Percentiles rank a stretch among this genome's conserved stretches.
phyloP scores from a whole-genome alignment of 2,797 vertebrate species.

The Todus mexicanus region DNA sequence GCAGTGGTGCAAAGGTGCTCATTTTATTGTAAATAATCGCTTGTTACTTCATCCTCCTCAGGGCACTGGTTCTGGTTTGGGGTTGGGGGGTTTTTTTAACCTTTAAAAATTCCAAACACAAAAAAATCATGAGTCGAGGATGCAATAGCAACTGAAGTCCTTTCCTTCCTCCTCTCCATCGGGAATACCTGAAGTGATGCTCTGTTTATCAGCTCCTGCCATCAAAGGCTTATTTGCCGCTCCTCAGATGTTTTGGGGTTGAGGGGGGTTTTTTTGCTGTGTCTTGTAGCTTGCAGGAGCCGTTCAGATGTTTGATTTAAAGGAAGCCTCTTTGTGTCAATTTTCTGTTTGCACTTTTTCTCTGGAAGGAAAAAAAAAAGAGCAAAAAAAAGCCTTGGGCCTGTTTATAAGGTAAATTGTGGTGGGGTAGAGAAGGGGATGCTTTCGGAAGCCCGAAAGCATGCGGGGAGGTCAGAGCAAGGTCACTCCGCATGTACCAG shows the following conservation, averaged over 20 bases:
- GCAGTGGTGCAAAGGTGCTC: neutral
- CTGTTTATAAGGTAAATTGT: neutral
- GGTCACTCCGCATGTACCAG: slow-evolving; percentile 74
- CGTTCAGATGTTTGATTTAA: neutral
- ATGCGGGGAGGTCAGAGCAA: slow-evolving; percentile 63
- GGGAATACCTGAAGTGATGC: slow-evolving; percentile 3
- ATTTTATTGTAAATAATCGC: neutral
- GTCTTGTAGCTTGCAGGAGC: neutral
- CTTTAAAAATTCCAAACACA: neutral
- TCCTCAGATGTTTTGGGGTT: neutral
- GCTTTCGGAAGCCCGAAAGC: slow-evolving; percentile 63
- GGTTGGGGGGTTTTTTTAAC: neutral
- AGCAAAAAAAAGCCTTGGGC: neutral
- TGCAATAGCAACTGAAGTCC: neutral
- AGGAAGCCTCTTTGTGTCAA: neutral
- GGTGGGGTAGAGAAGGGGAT: neutral
- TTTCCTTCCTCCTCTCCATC: slow-evolving; percentile 6
- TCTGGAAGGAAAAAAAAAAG: neutral
- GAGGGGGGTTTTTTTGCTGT: neutral
- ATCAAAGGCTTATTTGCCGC: slow-evolving; percentile 28
- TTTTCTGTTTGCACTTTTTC: slow-evolving; percentile 1
- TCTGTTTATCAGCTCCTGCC: slow-evolving; percentile 5
- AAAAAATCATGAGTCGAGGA: neutral
- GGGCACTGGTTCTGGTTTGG: neutral
- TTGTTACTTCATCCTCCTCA: neutral